Conservation (phyloP, 2,113 vertebrate species). For the Mesocricetus auratus region DNA sequence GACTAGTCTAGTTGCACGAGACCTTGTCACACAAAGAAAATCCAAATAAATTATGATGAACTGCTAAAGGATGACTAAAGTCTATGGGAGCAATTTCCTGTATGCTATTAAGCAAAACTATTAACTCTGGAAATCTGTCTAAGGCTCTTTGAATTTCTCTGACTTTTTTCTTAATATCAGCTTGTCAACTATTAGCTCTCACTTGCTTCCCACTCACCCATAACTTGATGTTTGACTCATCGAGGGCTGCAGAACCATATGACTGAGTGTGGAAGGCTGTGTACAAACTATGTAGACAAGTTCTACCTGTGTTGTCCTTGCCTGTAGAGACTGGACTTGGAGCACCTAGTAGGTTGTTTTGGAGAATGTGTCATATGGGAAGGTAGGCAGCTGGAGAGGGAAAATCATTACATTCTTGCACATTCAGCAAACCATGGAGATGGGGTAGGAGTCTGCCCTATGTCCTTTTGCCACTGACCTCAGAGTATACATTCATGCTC, state of each 20-base stretch:
- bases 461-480: background rate
- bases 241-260: conserved; percentile 59
- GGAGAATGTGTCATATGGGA: background rate
- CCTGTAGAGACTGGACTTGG: background rate
- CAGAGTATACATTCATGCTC: background rate
- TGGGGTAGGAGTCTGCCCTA: background rate
- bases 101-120: background rate
- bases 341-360: background rate
- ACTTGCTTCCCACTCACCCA: conserved; percentile 59
- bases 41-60: background rate
- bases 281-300: conserved; percentile 39
- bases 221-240: conserved; percentile 49
- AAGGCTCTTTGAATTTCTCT: background rate
- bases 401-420: background rate
- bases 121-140: background rate
- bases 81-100: background rate
- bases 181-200: conserved; percentile 61
- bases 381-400: background rate
- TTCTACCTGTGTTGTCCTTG: background rate
- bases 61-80: background rate
- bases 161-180: conserved; percentile 24
- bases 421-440: background rate
- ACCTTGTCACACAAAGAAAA: background rate
- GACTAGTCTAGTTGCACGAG: background rate
- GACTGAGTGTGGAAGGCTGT: background rate